Base-by-base conservation (phyloP, 2,888 invertebrate species). In the Spodoptera exigua region DNA sequence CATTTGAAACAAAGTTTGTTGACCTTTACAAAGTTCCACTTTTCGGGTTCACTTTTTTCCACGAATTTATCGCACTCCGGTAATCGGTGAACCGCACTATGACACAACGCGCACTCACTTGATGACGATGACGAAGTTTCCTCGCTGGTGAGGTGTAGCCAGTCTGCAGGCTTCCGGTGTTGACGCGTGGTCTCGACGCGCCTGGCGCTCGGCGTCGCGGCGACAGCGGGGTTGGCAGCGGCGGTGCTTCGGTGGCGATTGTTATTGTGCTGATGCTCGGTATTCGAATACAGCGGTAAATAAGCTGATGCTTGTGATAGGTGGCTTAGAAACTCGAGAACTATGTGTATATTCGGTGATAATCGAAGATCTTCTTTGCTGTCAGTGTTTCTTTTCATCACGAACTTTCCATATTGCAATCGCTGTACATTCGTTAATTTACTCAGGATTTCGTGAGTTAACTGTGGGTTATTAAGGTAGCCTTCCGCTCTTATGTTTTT, bases 1-100 rank as follows among this genome's bases (percentile, higher is more conserved):
- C 40, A 40, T 3, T 40, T 40, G 17, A 40, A 40, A 40, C 40
- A 40, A 12, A 40, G 40, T 11, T 40, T 40, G 17, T 40, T 40
- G 16, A 40, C 9, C 3, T 18, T 40, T 11, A 40, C 17, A 10
- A 17, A 40, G 18, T 40, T 17, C 40, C 40, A 40, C 10, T 17
- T 17, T 40, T 40, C 40, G 12, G 4, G n/a, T 13, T 37, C 37
- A 3, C 37, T 37, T 37, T 37, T 37, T 0, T 1, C 13, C 7
- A 37, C 37, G n/a, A 37, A 37, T 3, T 37, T 37, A n/a, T n/a
- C n/a, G n/a, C n/a, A n/a, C n/a, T n/a, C n/a, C n/a, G n/a, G n/a
- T n/a, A n/a, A n/a, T n/a, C 37, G 13, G 13, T 37, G 37, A n/a
- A 5, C 37, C 37, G 37, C 13, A 37, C 37, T 37, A 37, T 2